Evolutionary conservation across 2,888 invertebrate species (phyloP), one percentile per base, ranked within the genome.

Genomic region (Proisotoma minuta): DNA sequence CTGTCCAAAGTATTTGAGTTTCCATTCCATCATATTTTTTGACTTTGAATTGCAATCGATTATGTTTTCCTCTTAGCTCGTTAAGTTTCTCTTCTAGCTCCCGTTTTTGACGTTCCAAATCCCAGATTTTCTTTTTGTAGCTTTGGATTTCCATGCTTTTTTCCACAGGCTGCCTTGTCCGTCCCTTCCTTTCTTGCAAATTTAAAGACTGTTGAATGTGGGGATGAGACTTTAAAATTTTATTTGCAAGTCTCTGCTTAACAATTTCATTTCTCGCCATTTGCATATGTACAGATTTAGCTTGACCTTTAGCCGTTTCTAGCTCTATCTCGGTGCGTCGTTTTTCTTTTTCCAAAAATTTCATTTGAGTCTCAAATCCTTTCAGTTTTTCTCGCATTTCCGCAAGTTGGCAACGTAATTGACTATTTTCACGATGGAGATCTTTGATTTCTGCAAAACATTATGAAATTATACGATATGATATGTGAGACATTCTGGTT

Each of bases 1-100:
- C 70, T 12, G 70, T 70, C 72, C 72, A 72, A 34, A 66, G 68
- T 47, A 72, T 63, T 58, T 70, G 67, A 26, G 69, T 63, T 60
- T 69, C 67, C 29, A 70, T 57, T 5, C 59, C 59, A 10, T 59
- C 28, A 20, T 63, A 72, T 57, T 65, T 66, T 43, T 69, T 65
- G 22, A 72, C 22, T 51, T 69, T 67, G 1, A 63, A 34, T 51
- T 59, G 23, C 43, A 67, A 66, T 29, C 60, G 43, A 48, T 70
- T 72, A 60, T 69, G 69, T 24, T 63, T 64, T 50, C 70, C 34
- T 34, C 61, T 57, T 2, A 67, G 53, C 15, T 72, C 70, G 2
- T 59, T 39, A 10, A 70, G 56, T 43, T 66, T 67, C 15, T 63
- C 49, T n/a, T 72, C 69, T 18, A 69, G 47, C 2, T 69, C 65